phyloP scores from a whole-genome alignment of 2,113 vertebrate species.

The Tinamus guttatus region DNA sequence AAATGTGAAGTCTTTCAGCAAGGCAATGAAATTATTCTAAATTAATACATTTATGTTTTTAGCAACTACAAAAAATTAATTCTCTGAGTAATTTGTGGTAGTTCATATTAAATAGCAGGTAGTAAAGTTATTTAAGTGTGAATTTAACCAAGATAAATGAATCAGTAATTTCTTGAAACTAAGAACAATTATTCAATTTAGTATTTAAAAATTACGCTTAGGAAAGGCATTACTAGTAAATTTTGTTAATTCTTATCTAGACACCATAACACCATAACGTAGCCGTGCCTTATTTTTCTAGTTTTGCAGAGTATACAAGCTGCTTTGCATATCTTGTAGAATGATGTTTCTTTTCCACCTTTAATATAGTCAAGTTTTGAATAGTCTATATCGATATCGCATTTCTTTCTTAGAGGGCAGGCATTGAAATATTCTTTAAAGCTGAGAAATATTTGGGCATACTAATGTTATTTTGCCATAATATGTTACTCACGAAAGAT shows the following conservation, averaged over 20 bases:
- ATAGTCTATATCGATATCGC: fast-evolving
- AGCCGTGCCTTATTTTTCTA: neutral
- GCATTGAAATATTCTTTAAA: neutral
- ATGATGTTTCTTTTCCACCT: neutral
- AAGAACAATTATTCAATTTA: neutral
- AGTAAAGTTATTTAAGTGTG: neutral
- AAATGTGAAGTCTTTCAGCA: neutral
- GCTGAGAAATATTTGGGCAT: neutral
- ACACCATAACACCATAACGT: neutral
- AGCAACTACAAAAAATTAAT: neutral
- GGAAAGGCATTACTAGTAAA: neutral
- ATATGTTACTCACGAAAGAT: neutral
- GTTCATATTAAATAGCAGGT: neutral
- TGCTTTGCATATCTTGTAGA: neutral
- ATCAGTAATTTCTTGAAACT: neutral
- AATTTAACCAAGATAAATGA: neutral
- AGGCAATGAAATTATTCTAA: neutral
- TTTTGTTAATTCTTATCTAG: neutral
- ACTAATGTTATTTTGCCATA: neutral
- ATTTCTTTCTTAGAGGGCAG: neutral
- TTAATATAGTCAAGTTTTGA: neutral
- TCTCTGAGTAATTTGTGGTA: neutral
- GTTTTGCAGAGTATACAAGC: neutral
- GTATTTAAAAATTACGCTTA: neutral
- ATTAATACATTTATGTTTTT: neutral